Base-by-base conservation (phyloP, 2,888 invertebrate species). In the Clusia tigrina region DNA sequence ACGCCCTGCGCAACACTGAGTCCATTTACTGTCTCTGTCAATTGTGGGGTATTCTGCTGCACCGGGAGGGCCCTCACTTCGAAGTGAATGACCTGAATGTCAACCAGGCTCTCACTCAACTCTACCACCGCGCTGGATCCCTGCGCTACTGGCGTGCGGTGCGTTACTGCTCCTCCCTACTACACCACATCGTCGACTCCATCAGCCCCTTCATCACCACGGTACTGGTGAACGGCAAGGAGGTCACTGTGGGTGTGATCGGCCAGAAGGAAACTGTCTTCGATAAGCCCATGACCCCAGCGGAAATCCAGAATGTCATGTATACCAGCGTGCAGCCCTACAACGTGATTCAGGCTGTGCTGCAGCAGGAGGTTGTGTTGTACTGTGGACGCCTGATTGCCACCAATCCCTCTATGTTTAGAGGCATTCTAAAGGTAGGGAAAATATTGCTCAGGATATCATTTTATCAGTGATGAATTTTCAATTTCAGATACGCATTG, bases 151-250 rank as follows among this genome's bases (percentile, higher is more conserved):
- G 96, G 96, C 90, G 92, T 69, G 95, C 94, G 32, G 96, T 99
- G 53, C 89, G 99, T 59, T 95, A 96, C 84, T 96, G 97, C 78
- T 96, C 96, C 69, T 96, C 96, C 73, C 86, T 98, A 61, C 87
- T 99, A 64, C 90, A 90, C 82, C 98, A 98, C 83, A 92, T 95
- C 61, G 98, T 98, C 10, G 98, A 99, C 85, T 96, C 96, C 68
- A 94, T 99, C 77, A 97, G 97, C 84, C 99, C 99, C 3, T 97
- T 96, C 79, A 96, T 99, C 76, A 99, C 99, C 48, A 95, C 96
- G 0, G 94, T 99, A 69, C 88, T 99, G 54, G 99, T 99, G 48
- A 94, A 96, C 84, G 98, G 98, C 67, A 99, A 98, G 84, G 97
- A 98, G 89, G 67, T 84, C 88, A 96, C 97, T 0, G 94, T 98